Evolutionary conservation across 2,797 vertebrate species (phyloP).

Genomic region (Cetoscarus ocellatus): DNA sequence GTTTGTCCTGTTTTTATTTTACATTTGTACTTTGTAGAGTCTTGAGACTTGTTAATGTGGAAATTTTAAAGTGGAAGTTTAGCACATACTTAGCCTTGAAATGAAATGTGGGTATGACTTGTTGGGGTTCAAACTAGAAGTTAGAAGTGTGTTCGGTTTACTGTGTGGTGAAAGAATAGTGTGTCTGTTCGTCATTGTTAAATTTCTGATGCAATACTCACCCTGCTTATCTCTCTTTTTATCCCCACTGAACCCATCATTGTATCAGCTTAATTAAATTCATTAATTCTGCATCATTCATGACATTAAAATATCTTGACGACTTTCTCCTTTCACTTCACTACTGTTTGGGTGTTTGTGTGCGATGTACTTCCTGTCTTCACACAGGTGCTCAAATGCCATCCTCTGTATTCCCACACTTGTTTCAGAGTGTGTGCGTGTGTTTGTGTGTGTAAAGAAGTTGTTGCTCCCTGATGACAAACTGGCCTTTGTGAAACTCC

Average conservation of each 20-base stretch:
- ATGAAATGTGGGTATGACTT: conserved; percentile 22
- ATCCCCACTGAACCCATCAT: not conserved
- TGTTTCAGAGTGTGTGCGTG: conserved; percentile 18
- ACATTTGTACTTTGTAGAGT: conserved; percentile 12
- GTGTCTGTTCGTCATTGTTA: conserved; percentile 29
- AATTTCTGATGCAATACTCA: conserved; percentile 59
- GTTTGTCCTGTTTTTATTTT: not conserved
- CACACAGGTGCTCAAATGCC: conserved; percentile 23
- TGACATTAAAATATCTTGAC: conserved; percentile 21
- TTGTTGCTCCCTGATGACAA: conserved; percentile 39
- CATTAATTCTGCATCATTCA: conserved; percentile 1
- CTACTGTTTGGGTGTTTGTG: not conserved
- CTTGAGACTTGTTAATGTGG: conserved; percentile 24
- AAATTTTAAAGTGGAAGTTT: conserved; percentile 38
- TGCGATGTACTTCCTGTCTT: conserved; percentile 15
- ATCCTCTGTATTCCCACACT: conserved; percentile 27
- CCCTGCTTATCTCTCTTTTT: conserved; percentile 20
- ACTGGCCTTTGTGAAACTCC: conserved; percentile 62
- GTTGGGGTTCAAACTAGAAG: conserved; percentile 1
- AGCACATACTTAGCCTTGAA: conserved; percentile 29
- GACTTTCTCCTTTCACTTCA: conserved; percentile 14
- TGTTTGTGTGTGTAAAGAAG: conserved; percentile 36
- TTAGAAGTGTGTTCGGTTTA: conserved; percentile 27
- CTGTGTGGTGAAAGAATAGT: conserved; percentile 5
- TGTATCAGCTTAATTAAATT: not conserved